phyloP scores from a whole-genome alignment of 1,140 invertebrate species.

The Idris sp. region DNA sequence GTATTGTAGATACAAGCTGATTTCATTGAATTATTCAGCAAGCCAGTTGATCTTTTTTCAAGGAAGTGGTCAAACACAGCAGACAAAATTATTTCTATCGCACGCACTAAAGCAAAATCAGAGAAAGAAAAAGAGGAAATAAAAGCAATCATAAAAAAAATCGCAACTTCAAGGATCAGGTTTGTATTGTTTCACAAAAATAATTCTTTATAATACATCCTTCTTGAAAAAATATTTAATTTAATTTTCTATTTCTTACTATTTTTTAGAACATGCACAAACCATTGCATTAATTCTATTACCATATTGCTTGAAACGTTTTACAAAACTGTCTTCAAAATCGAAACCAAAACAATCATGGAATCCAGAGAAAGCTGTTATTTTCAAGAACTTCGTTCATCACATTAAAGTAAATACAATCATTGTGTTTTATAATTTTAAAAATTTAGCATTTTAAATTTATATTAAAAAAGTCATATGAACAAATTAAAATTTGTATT shows the following conservation, averaged over 20 bases:
- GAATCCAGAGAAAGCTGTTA: slow-evolving; percentile 3
- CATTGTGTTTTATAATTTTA: too few species aligned
- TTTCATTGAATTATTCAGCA: slow-evolving; percentile 1
- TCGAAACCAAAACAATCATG: not conserved
- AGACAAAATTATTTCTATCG: slow-evolving; percentile 6
- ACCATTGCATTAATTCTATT: slow-evolving; percentile 1
- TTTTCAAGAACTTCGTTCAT: slow-evolving; percentile 5
- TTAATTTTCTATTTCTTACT: too few species aligned
- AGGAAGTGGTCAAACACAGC: not conserved
- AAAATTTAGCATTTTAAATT: not conserved
- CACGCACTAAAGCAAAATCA: not conserved
- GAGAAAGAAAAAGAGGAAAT: slow-evolving; percentile 7
- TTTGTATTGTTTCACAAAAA: too few species aligned
- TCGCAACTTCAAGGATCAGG: not conserved
- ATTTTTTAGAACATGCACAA: slow-evolving; percentile 3
- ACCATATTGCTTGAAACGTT: slow-evolving; percentile 1
- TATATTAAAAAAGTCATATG: not conserved
- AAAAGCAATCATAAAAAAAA: slow-evolving; percentile 6
- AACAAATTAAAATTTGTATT: not conserved
- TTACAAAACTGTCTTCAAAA: not conserved
- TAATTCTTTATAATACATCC: too few species aligned
- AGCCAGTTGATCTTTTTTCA: slow-evolving; percentile 3
- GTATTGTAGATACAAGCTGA: slow-evolving; percentile 14
- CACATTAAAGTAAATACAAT: slow-evolving; percentile 4
- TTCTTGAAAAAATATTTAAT: too few species aligned